Base-by-base conservation (phyloP, 2,113 vertebrate species). In the Bos indicus region DNA sequence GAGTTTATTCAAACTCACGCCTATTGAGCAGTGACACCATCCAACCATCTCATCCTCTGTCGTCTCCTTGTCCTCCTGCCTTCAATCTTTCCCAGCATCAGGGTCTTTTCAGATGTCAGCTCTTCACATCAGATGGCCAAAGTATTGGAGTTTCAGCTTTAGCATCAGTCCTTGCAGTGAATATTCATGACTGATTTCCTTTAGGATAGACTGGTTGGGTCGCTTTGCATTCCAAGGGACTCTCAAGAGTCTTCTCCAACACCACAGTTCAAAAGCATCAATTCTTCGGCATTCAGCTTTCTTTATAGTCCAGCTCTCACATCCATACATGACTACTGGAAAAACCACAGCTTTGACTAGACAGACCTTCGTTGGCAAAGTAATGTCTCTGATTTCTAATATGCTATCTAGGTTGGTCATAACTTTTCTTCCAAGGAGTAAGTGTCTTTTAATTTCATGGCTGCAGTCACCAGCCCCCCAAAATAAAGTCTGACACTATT, bases 61-160 rank as follows among this genome's bases (percentile, higher is more conserved):
- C 0, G 0, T 71, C 19, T 17, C n/a, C n/a, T 71, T 71, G 4
- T 71, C 64, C 8, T 71, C 16, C 64, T 21, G 2, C 64, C 17
- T 11, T 11, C 17, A 71, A 21, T 36, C 64, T 21, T 21, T 71
- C n/a, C 9, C 64, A 71, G 9, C n/a, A 71, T 71, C 64, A 36
- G 33, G 4, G n/a, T 71, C 9, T 71, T 36, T 71, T 21, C 64
- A 5, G 10, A 71, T 71, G n/a, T n/a, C 64, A 71, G 17, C n/a
- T 71, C 17, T 71, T 71, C 0, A 1, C n/a, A 71, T 36, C 8
- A 71, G n/a, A 2, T 71, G 64, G 64, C 64, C n/a, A 36, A 2
- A 71, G 17, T 21, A 36, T 6, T 71, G n/a, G n/a, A 11, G 4
- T 71, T 71, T 21, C 9, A 71, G n/a, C 64, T 71, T 71, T 11